A percentile compares a stretch with the other conserved stretches of the same genome.
Evolutionary conservation across 2,113 vertebrate species (phyloP).

Genomic region (Rhineura floridana): DNA sequence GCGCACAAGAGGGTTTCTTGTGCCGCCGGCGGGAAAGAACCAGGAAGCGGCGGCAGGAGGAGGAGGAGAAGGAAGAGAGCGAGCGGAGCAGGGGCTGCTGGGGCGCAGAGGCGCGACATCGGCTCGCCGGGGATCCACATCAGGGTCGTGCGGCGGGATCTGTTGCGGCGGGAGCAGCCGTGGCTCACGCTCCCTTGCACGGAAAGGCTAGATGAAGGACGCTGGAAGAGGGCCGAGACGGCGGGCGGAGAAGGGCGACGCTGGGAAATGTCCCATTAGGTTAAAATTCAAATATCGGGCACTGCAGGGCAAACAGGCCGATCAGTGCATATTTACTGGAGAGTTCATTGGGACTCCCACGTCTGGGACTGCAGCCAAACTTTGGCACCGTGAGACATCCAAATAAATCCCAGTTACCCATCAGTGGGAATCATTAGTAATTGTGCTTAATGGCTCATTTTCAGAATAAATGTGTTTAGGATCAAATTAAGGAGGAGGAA

Average conservation of each 20-base stretch:
- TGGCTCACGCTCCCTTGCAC: rapidly evolving
- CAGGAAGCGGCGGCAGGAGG: not conserved
- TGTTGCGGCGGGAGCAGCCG: no score
- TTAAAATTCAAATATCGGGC: not conserved
- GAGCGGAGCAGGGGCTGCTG: not conserved
- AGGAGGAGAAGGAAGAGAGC: not conserved
- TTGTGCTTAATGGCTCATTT: no score
- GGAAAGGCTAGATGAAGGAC: no score
- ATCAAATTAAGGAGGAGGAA: no score
- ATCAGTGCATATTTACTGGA: not conserved
- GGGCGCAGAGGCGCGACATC: not conserved
- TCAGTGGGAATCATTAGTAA: no score
- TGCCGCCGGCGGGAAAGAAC: not conserved
- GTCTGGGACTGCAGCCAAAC: not conserved
- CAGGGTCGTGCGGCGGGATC: not conserved
- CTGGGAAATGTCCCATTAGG: not conserved
- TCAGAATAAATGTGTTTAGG: no score
- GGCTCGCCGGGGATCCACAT: not conserved
- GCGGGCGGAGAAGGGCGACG: not conserved
- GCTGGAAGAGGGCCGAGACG: not conserved
- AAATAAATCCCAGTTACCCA: no score
- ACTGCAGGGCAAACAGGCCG: not conserved
- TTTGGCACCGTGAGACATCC: no score
- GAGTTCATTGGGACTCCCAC: not conserved
- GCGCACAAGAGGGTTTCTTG: no score